phyloP scores from a whole-genome alignment of 2,113 vertebrate genomes.

The Albula glossodonta region DNA sequence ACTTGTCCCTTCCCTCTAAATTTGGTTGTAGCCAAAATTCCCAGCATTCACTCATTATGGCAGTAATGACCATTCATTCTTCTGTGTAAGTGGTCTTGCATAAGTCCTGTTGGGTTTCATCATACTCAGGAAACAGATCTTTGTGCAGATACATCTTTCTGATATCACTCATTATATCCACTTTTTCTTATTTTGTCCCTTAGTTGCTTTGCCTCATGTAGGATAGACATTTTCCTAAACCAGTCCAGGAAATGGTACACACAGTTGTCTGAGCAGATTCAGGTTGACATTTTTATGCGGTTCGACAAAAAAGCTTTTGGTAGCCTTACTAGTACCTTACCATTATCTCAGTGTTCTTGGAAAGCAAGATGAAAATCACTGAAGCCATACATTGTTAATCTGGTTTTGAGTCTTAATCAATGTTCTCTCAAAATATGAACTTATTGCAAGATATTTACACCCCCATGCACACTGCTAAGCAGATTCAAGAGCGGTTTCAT shows the following conservation, averaged over 20 bases:
- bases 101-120: slow-evolving; percentile 25
- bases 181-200: slow-evolving; percentile 26
- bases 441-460: too few species aligned
- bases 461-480: too few species aligned
- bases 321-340: too few species aligned
- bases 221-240: not conserved
- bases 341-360: slow-evolving; percentile 40
- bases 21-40: slow-evolving; percentile 57
- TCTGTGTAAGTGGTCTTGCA: slow-evolving; percentile 31
- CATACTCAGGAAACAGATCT: slow-evolving; percentile 52
- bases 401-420: slow-evolving; percentile 38
- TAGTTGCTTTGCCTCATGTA: slow-evolving; percentile 25
- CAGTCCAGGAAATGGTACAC: slow-evolving; percentile 46
- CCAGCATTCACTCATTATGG: slow-evolving; percentile 62
- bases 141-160: slow-evolving; percentile 42
- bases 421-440: too few species aligned
- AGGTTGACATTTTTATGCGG: slow-evolving; percentile 61
- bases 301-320: slow-evolving; percentile 51
- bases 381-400: slow-evolving; percentile 58
- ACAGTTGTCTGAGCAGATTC: slow-evolving; percentile 62
- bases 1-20: slow-evolving; percentile 22
- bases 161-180: slow-evolving; percentile 37
- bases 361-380: slow-evolving; percentile 62
- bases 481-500: too few species aligned
- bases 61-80: slow-evolving; percentile 38